Percentiles rank a stretch among this genome's conserved stretches.
Evolutionary conservation across 2,888 invertebrate species (phyloP).

Genomic region (Sipunculus nudus): DNA sequence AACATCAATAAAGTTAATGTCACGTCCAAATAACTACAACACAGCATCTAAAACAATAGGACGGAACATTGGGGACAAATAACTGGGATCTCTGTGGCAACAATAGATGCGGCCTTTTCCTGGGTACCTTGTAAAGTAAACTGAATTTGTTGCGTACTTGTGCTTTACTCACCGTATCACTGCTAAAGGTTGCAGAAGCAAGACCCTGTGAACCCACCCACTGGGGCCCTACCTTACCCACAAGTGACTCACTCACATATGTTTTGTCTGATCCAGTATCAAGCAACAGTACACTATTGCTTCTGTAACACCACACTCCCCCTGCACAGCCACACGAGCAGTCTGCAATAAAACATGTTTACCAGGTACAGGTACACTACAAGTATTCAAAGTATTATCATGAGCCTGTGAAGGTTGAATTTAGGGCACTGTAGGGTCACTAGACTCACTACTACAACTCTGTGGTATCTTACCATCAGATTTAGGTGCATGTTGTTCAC

Average conservation of each 20-base stretch:
- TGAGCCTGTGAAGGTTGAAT: neutral
- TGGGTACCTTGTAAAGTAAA: neutral
- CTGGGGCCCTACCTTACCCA: neutral
- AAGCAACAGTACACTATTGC: neutral
- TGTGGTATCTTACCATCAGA: neutral
- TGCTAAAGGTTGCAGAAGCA: neutral
- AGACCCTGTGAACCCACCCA: neutral
- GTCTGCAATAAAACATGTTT: neutral
- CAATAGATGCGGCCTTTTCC: neutral
- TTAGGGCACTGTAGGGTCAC: neutral
- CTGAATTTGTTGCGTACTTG: neutral
- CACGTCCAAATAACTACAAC: neutral
- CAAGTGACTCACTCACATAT: neutral
- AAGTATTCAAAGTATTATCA: neutral
- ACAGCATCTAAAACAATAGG: neutral
- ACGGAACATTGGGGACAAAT: neutral
- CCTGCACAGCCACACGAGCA: neutral
- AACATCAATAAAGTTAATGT: neutral
- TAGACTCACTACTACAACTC: neutral
- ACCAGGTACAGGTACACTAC: neutral
- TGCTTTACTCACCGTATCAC: neutral
- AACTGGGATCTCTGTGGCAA: neutral
- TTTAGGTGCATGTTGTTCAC: neutral
- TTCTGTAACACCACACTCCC: neutral
- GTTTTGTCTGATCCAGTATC: neutral